Evolutionary conservation across 2,888 invertebrate genomes (phyloP), one percentile per base, ranked within the genome.

Genomic region (Troides helena): DNA sequence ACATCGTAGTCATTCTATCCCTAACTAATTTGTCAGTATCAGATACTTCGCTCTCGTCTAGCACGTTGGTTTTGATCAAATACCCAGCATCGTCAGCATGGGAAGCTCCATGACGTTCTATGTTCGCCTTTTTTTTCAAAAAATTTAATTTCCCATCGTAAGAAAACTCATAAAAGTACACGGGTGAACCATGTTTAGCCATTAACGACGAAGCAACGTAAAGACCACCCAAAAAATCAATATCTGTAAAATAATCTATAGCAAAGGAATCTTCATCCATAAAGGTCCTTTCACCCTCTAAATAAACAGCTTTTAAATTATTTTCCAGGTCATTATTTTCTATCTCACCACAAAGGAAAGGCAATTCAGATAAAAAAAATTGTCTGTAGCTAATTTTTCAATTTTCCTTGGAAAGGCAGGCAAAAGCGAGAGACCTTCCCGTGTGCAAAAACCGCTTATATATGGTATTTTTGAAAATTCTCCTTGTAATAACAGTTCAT

Each of bases 11-110:
- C 77, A 95, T 83, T 39, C 87, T 85, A 36, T 89, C 81, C 7
- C 91, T 84, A 12, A 94, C 85, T 30, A 86, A 70, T 72, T 76
- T 79, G 74, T 90, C 92, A 5, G 80, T 81, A 43, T 83, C 80
- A 18, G 81, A 78, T 46, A 61, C 50, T 14, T 85, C 72, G 53
- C 82, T 74, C 7, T 77, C 79, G 0, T 77, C 77, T 1, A 90
- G 73, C 30, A 81, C 73, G 3, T 75, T 72, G 61, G 77, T 79
- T 70, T 92, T 93, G 43, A 95, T 90, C 1, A 95, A 71, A 74
- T 95, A 95, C 17, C 93, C 93, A 0, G 94, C 81, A 0, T 95
- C 95, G 73, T 95, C 95, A 0, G 88, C 93, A 77, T 95, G 95
- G 56, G 93, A 92, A 0, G 94, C 92, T 4, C 95, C 95, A 74